Evolutionary conservation across 2,113 vertebrate genomes (phyloP).

Genomic region (Scomber colias): DNA sequence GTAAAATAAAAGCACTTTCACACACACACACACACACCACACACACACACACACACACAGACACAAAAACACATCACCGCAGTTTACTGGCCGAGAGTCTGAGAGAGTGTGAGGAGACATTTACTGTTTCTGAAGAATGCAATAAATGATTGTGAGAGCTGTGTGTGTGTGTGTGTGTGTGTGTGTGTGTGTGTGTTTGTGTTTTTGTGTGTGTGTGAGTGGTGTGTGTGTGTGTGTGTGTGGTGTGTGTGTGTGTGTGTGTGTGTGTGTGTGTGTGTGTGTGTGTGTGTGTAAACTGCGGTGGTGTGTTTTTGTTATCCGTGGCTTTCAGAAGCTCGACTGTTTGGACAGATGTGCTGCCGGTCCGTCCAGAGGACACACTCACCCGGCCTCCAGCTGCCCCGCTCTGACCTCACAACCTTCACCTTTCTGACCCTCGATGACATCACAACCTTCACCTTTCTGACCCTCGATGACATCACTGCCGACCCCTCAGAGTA

Average conservation of each 20-base stretch:
- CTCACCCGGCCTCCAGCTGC: conserved; percentile 27
- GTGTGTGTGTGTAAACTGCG: conserved; percentile 12
- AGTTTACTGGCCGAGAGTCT: too few relatives aligned
- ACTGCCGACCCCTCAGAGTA: background rate
- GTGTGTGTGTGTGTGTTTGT: too few relatives aligned
- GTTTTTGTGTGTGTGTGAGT: too few relatives aligned
- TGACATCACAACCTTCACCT: conserved; percentile 36
- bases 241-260: background rate
- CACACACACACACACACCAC: too few relatives aligned
- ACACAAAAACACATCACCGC: too few relatives aligned
- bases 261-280: too few relatives aligned
- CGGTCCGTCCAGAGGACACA: conserved; percentile 16
- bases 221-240: background rate
- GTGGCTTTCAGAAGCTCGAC: conserved; percentile 16
- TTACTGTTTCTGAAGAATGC: too few relatives aligned
- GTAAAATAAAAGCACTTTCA: too few relatives aligned
- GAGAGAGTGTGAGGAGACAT: too few relatives aligned
- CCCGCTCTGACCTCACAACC: conserved; percentile 25
- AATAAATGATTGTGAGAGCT: too few relatives aligned
- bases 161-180: too few relatives aligned
- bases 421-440: conserved; percentile 36
- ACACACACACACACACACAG: too few relatives aligned
- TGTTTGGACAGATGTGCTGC: conserved; percentile 67
- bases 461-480: background rate
- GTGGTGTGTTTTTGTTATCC: conserved; percentile 50